phyloP scores from a whole-genome alignment of 1,140 invertebrate genomes.

The Choristoneura fumiferana region DNA sequence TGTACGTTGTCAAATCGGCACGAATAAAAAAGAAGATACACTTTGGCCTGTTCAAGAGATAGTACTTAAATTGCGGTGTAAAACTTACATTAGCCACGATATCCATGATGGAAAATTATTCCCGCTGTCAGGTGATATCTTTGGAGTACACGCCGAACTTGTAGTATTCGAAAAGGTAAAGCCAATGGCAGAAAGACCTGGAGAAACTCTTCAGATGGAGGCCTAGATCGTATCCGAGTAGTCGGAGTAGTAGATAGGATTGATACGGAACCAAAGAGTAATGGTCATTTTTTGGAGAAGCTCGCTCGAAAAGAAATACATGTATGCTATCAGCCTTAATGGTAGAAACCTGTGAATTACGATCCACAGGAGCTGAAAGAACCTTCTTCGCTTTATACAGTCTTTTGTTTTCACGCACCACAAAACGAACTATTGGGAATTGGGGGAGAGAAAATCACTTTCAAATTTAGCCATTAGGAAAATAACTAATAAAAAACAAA shows the following conservation, averaged over 20 bases:
- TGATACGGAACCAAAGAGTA: slow-evolving; percentile 77
- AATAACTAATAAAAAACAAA: slow-evolving; percentile 27
- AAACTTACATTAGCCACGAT: slow-evolving; percentile 79
- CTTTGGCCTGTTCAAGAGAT: slow-evolving; percentile 7
- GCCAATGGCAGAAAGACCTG: slow-evolving; percentile 60
- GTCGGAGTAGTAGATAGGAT: slow-evolving; percentile 82
- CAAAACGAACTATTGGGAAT: slow-evolving; percentile 43
- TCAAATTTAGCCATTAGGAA: slow-evolving; percentile 69
- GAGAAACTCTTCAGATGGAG: slow-evolving; percentile 48
- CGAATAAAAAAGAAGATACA: not conserved
- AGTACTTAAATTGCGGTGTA: not conserved
- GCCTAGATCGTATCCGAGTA: slow-evolving; percentile 80
- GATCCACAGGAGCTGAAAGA: not conserved
- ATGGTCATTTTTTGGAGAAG: slow-evolving; percentile 78
- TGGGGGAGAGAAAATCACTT: slow-evolving; percentile 67
- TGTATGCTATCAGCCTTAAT: slow-evolving; percentile 68
- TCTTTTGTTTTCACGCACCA: slow-evolving; percentile 29
- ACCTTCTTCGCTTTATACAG: slow-evolving; percentile 21
- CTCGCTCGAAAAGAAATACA: slow-evolving; percentile 59
- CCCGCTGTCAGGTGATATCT: slow-evolving; percentile 62
- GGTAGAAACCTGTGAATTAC: slow-evolving; percentile 36
- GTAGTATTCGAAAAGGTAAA: slow-evolving; percentile 70
- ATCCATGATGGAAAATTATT: slow-evolving; percentile 66
- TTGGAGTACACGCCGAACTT: slow-evolving; percentile 70
- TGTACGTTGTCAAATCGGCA: too few relatives aligned